A percentile compares a stretch with the other conserved stretches of the same genome.
phyloP scores from a whole-genome alignment of 2,797 vertebrate genomes.

The Hypotaenidia philippensis region DNA sequence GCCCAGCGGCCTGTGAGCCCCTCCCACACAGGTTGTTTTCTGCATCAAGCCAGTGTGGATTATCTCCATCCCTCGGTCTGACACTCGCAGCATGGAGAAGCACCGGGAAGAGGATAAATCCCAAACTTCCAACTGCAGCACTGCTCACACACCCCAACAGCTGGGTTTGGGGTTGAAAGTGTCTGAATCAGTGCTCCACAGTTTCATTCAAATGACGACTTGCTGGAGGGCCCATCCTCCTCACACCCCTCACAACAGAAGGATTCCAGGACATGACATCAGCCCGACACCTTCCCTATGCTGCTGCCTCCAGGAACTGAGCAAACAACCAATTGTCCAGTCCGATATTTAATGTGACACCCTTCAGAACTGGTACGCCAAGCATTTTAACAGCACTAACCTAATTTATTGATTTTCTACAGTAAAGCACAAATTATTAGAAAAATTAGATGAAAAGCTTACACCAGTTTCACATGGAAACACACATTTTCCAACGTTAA shows the following conservation, averaged over 20 bases:
- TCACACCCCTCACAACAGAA: not conserved
- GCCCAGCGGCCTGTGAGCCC: not conserved
- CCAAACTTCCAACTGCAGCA: rapidly evolving
- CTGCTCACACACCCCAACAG: not conserved
- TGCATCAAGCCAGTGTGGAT: rapidly evolving
- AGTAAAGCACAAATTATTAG: not conserved
- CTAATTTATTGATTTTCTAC: not conserved
- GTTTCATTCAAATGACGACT: not conserved
- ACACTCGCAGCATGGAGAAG: not conserved
- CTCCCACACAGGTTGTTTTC: rapidly evolving
- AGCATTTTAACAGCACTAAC: not conserved
- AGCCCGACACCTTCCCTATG: not conserved
- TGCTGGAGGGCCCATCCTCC: not conserved
- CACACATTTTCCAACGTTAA: not conserved
- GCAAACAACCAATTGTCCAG: not conserved
- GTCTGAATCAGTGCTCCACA: not conserved
- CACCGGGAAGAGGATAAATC: not conserved
- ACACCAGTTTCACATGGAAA: not conserved
- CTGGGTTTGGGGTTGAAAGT: not conserved
- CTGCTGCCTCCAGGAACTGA: not conserved
- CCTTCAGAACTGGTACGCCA: not conserved
- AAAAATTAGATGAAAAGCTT: not conserved
- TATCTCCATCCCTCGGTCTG: not conserved
- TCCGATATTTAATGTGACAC: not conserved
- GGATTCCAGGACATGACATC: not conserved